These are phyloP conservation scores for Psilopogon haemacephalus DNA, from an alignment of 2,113 vertebrate genomes.

Conservation along the genomic window DNA sequence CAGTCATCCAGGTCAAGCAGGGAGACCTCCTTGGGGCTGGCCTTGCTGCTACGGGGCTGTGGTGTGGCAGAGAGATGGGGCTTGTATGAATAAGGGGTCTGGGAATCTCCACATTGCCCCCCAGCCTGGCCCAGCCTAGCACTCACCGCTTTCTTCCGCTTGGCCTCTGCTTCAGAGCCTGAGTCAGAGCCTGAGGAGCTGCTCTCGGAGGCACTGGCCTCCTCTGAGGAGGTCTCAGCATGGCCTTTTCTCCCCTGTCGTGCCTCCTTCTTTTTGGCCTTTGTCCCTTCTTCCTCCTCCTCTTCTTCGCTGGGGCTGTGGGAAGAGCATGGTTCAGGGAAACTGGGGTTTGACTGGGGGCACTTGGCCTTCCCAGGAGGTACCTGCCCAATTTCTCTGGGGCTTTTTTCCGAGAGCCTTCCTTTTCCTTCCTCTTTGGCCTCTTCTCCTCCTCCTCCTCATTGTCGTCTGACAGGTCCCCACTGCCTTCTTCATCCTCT, in stretches of 20 bases:
- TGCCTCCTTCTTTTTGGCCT: constrained; percentile 71
- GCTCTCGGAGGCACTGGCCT: constrained; percentile 85
- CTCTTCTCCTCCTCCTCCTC: constrained; percentile 78
- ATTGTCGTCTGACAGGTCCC: constrained; percentile 78
- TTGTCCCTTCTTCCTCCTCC: constrained; percentile 66
- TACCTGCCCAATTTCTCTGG: constrained; percentile 74
- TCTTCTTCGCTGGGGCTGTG: constrained; percentile 81
- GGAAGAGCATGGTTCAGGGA: not conserved
- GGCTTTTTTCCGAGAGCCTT: constrained; percentile 64
- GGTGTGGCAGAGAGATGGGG: not conserved
- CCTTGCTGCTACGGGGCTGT: constrained; percentile 75
- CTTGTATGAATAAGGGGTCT: not conserved
- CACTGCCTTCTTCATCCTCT: constrained; percentile 78
- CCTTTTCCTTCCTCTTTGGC: constrained; percentile 70
- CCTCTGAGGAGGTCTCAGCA: constrained; percentile 81
- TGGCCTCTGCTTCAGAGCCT: constrained; percentile 77
- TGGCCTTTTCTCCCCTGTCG: constrained; percentile 48
- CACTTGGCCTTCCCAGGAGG: not conserved
- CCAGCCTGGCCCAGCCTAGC: not conserved
- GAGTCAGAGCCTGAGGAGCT: constrained; percentile 84
- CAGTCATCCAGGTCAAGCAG: constrained; percentile 95
- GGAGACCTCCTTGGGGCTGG: constrained; percentile 88
- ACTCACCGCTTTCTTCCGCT: constrained; percentile 80
- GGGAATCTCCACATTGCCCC: fast-evolving
- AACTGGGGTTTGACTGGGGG: fast-evolving